Conservation (phyloP, 2,888 invertebrate species). For the Drosophila paramelanica region DNA sequence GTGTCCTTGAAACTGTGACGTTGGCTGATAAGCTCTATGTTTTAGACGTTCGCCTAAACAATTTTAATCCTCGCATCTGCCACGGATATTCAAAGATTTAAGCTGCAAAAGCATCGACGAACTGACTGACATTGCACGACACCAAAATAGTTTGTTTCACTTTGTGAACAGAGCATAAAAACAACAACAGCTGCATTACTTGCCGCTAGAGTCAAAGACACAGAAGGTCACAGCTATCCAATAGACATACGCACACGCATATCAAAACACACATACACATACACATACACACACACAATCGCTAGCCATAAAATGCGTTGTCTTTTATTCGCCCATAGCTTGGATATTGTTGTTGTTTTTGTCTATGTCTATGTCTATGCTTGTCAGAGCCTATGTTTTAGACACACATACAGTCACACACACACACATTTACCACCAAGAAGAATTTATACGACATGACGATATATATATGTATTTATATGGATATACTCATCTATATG, state of each 20-base stretch:
- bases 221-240: slow-evolving; percentile 66
- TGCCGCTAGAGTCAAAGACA: slow-evolving; percentile 72
- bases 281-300: slow-evolving; percentile 8
- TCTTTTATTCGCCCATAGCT: slow-evolving; percentile 38
- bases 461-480: neutral
- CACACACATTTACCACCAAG: slow-evolving; percentile 3
- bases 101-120: no score
- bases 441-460: slow-evolving; percentile 21
- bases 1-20: neutral
- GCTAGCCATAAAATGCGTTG: slow-evolving; percentile 49
- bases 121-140: no score
- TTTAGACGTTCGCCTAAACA: no score
- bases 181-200: slow-evolving; percentile 42
- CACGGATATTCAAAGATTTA: no score
- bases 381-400: slow-evolving; percentile 38
- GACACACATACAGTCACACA: slow-evolving; percentile 13
- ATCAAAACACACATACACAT: slow-evolving; percentile 6
- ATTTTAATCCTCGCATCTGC: no score
- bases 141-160: neutral
- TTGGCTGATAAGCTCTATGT: no score
- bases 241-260: slow-evolving; percentile 27
- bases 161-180: neutral
- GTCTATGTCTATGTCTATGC: slow-evolving; percentile 36
- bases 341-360: slow-evolving; percentile 19
- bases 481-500: slow-evolving; percentile 28